Conservation (phyloP, 2,797 vertebrate species). For the Antennarius maculatus region DNA sequence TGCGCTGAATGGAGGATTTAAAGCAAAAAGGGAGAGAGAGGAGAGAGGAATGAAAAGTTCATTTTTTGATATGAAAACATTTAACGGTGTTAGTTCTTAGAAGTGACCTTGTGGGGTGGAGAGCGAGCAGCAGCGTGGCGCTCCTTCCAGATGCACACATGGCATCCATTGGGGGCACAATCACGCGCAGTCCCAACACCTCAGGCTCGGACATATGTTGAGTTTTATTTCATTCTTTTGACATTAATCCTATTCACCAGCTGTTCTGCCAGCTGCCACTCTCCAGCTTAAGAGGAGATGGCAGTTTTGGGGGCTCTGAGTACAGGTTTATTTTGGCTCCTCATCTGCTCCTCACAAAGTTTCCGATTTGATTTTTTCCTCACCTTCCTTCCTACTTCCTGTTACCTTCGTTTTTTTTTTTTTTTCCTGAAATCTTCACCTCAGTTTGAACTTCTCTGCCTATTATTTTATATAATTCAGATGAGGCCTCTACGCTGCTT, state of each 20-base stretch:
- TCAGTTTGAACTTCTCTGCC: conserved; percentile 53
- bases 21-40: conserved; percentile 73
- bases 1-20: conserved; percentile 40
- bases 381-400: conserved; percentile 60
- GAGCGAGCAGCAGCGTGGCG: conserved; percentile 86
- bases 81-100: conserved; percentile 91
- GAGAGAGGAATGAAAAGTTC: conserved; percentile 83
- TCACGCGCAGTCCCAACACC: conserved; percentile 97
- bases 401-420: conserved; percentile 60
- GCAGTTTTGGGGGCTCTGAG: conserved; percentile 95
- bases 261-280: conserved; percentile 99
- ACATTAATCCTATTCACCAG: conserved; percentile 99
- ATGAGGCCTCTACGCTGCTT: conserved; percentile 36
- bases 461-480: conserved; percentile 50
- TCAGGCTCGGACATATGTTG: conserved; percentile 99
- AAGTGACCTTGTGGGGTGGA: conserved; percentile 96
- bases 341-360: conserved; percentile 80
- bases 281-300: conserved; percentile 96
- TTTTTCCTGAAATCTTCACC: conserved; percentile 32
- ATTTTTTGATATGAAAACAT: conserved; percentile 86
- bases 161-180: conserved; percentile 97
- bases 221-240: conserved; percentile 99
- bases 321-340: conserved; percentile 86
- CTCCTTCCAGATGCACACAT: conserved; percentile 98
- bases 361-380: conserved; percentile 78